Percentiles rank a stretch among this genome's conserved stretches.
These are phyloP conservation scores for Capreolus pygargus DNA, from an alignment of 2,113 vertebrate genomes.

Conservation along the genomic window DNA sequence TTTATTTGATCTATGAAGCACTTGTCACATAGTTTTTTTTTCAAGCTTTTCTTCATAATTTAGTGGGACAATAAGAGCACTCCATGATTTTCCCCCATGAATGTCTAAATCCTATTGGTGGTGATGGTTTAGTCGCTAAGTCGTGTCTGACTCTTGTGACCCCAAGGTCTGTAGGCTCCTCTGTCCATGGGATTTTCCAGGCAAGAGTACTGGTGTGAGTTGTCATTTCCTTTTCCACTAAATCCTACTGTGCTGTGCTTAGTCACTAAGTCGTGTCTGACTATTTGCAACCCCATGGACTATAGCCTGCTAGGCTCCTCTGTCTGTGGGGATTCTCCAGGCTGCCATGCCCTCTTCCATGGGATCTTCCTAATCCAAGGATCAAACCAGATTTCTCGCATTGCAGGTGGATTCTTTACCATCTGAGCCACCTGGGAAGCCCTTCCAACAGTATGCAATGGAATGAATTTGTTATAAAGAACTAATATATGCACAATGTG, in stretches of 20 bases:
- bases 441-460: background rate
- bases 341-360: background rate
- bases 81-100: background rate
- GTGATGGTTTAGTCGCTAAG: background rate
- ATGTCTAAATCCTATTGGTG: background rate
- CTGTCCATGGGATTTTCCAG: background rate
- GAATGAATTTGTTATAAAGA: background rate
- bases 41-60: background rate
- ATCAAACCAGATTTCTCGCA: background rate
- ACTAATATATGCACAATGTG: background rate
- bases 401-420: background rate
- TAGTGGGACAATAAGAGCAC: background rate
- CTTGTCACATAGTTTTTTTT: background rate
- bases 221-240: background rate
- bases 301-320: background rate
- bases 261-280: background rate
- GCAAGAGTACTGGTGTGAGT: background rate
- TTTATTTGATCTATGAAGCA: background rate
- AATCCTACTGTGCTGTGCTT: background rate
- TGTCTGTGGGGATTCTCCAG: background rate
- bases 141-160: background rate
- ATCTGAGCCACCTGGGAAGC: background rate
- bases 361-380: background rate
- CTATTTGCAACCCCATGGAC: background rate
- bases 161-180: background rate